These are phyloP conservation scores for Chiloscyllium plagiosum DNA, from an alignment of 2,113 vertebrate genomes.

Conservation along the genomic window DNA sequence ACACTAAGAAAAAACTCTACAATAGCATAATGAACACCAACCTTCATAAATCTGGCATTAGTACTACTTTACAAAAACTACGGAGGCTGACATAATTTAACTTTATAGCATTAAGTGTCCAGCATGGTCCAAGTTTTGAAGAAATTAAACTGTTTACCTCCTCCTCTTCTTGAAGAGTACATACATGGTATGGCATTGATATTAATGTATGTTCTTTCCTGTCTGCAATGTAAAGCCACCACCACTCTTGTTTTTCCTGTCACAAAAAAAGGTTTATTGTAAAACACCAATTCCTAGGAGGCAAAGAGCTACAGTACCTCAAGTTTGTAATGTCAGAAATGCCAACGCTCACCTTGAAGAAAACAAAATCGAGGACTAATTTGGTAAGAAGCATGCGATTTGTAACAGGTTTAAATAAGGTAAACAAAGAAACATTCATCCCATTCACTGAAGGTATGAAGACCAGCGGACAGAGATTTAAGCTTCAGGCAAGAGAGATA, in stretches of 20 bases:
- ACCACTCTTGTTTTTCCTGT: constrained; percentile 97
- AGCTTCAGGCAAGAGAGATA: too few species aligned
- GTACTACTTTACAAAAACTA: background rate
- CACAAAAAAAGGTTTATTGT: background rate
- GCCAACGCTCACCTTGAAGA: background rate
- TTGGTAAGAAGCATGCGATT: background rate
- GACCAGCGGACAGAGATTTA: too few species aligned
- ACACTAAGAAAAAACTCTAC: too few species aligned
- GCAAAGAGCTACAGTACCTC: background rate
- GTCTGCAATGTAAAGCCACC: constrained; percentile 98
- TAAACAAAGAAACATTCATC: too few species aligned
- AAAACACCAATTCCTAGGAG: background rate
- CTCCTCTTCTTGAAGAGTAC: constrained; percentile 89
- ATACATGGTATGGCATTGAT: constrained; percentile 96
- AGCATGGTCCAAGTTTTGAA: background rate
- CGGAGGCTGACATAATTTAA: background rate
- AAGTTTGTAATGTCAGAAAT: background rate
- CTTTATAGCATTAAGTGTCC: background rate
- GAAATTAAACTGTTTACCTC: constrained; percentile 64
- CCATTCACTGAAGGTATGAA: too few species aligned
- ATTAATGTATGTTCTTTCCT: constrained; percentile 87
- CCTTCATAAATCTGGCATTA: background rate
- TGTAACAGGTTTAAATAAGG: too few species aligned
- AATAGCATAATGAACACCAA: background rate
- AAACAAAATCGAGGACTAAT: background rate